phyloP scores from a whole-genome alignment of 2,113 vertebrate genomes.

The Columba janthina region DNA sequence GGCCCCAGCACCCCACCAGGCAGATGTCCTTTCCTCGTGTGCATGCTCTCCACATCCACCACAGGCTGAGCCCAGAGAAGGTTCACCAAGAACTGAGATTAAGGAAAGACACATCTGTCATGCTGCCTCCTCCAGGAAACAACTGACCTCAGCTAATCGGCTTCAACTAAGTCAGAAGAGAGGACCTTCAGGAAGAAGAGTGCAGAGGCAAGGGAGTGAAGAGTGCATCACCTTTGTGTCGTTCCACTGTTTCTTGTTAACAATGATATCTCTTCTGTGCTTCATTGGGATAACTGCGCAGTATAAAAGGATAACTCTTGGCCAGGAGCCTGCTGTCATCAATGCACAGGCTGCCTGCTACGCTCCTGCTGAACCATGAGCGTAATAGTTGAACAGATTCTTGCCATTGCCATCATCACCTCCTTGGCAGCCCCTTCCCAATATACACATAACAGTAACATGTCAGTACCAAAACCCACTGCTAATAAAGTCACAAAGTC shows the following conservation, averaged over 20 bases:
- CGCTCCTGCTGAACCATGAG: not conserved
- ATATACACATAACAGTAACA: rapidly evolving
- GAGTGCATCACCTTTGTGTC: not conserved
- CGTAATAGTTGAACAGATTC: rapidly evolving
- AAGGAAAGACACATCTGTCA: not conserved
- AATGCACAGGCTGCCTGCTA: not conserved
- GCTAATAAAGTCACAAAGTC: not conserved
- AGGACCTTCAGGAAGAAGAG: not conserved
- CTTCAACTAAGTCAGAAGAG: not conserved
- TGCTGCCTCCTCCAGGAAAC: not conserved
- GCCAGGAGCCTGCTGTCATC: not conserved
- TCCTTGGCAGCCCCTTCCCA: not conserved
- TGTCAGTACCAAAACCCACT: not conserved
- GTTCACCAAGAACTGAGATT: not conserved
- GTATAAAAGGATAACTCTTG: rapidly evolving
- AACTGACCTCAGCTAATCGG: not conserved
- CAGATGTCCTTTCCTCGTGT: not conserved
- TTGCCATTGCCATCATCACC: not conserved
- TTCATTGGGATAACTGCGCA: not conserved
- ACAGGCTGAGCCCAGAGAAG: not conserved
- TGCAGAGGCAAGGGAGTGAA: not conserved
- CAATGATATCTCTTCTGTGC: rapidly evolving
- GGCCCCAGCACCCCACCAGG: not conserved
- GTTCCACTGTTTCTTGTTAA: not conserved
- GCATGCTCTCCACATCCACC: rapidly evolving